Evolutionary conservation across 2,113 vertebrate genomes (phyloP).

Genomic region (Mus spicilegus): DNA sequence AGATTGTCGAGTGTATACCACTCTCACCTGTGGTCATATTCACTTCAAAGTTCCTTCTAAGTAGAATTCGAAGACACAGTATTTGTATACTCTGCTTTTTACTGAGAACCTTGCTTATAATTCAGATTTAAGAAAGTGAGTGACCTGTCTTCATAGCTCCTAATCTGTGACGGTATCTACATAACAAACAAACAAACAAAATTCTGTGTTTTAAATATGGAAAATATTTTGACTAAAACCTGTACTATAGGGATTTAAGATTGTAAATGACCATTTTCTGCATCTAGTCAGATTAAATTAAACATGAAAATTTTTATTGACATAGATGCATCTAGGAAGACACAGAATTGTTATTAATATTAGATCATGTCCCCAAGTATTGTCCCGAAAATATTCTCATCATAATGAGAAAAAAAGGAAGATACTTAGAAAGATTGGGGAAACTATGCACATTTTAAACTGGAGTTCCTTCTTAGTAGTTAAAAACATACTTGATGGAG

Average conservation of each 20-base stretch:
- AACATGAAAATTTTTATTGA: neutral
- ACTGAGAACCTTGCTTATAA: neutral
- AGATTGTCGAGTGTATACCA: neutral
- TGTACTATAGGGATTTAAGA: constrained; percentile 12
- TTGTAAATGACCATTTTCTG: neutral
- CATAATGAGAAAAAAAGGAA: neutral
- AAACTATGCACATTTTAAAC: constrained; percentile 7
- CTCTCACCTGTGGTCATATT: neutral
- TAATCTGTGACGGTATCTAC: neutral
- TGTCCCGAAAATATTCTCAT: neutral
- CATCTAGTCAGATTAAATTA: neutral
- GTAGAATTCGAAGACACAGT: neutral
- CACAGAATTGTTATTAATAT: neutral
- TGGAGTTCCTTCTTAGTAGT: neutral
- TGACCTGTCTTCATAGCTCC: neutral
- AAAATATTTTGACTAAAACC: neutral
- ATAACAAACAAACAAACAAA: neutral
- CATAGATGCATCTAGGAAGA: neutral
- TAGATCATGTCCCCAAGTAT: neutral
- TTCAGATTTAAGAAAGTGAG: neutral
- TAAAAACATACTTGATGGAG: neutral
- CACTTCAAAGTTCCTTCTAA: neutral
- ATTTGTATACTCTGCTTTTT: neutral
- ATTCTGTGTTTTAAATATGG: neutral
- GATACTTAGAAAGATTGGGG: neutral